phyloP scores from a whole-genome alignment of 2,113 vertebrate species.

The Piprites chloris region DNA sequence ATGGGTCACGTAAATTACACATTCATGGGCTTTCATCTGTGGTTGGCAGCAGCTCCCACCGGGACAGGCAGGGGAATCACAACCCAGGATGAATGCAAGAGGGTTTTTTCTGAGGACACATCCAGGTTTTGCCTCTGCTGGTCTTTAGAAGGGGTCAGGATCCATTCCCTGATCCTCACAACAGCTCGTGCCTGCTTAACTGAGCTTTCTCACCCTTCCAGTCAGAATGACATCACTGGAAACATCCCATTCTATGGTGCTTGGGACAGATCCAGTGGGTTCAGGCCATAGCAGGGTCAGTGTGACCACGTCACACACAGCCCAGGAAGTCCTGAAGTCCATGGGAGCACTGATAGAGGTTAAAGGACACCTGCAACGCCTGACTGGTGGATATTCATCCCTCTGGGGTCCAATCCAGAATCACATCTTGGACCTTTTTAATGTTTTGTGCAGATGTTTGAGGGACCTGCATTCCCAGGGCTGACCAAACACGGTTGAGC shows the following conservation, averaged over 20 bases:
- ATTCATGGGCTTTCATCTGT: fast-evolving
- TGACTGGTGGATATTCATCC: neutral
- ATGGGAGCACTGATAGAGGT: neutral
- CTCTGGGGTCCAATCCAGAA: neutral
- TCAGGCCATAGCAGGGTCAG: neutral
- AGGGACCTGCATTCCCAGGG: fast-evolving
- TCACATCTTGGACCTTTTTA: neutral
- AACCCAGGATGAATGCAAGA: fast-evolving
- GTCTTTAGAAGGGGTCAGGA: neutral
- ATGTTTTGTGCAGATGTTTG: neutral
- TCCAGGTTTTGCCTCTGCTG: neutral
- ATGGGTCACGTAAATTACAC: neutral
- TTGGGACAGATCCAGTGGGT: neutral
- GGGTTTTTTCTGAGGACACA: neutral
- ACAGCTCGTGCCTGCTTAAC: neutral
- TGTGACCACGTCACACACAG: neutral
- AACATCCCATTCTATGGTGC: neutral
- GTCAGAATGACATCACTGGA: neutral
- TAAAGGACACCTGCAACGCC: neutral
- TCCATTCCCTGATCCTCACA: neutral
- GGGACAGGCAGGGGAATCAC: neutral
- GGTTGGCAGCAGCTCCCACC: neutral
- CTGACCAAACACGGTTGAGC: neutral
- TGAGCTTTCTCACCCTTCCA: neutral
- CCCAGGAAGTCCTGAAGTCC: neutral